phyloP scores from a whole-genome alignment of 2,113 vertebrate species.

The Scalopus aquaticus region DNA sequence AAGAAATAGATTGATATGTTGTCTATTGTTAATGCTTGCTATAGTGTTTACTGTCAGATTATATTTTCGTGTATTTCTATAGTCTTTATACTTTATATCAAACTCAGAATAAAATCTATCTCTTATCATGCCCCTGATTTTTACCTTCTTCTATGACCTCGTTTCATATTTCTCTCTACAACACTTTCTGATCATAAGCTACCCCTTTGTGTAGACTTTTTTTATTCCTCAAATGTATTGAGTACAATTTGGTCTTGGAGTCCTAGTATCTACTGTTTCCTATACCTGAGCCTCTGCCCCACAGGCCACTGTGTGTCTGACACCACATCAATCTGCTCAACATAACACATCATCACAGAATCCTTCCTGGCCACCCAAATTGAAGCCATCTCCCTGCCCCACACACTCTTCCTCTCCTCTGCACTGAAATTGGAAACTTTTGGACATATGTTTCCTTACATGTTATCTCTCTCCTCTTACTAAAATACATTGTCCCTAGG shows the following conservation, averaged over 20 bases:
- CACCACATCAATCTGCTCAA: not conserved
- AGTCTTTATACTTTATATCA: constrained; percentile 20
- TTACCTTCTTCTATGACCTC: not conserved
- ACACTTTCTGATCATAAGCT: not conserved
- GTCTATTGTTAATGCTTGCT: not conserved
- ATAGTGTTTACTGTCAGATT: not conserved
- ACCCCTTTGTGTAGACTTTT: not conserved
- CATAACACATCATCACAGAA: not conserved
- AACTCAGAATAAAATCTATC: constrained; percentile 21
- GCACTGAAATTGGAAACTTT: not conserved
- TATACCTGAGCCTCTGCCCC: not conserved
- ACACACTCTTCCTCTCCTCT: not conserved
- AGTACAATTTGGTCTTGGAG: not conserved
- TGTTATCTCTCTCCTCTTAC: not conserved
- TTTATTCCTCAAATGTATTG: not conserved
- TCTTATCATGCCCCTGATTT: not conserved
- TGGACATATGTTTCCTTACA: not conserved
- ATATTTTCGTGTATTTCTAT: constrained; percentile 3
- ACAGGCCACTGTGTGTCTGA: not conserved
- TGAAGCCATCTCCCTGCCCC: not conserved
- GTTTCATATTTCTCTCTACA: not conserved
- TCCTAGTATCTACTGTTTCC: not conserved
- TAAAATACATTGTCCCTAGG: not conserved
- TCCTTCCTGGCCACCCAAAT: not conserved
- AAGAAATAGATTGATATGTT: not conserved